Evolutionary conservation across 2,797 vertebrate species (phyloP).

Genomic region (Melanotaenia parkinsoni): DNA sequence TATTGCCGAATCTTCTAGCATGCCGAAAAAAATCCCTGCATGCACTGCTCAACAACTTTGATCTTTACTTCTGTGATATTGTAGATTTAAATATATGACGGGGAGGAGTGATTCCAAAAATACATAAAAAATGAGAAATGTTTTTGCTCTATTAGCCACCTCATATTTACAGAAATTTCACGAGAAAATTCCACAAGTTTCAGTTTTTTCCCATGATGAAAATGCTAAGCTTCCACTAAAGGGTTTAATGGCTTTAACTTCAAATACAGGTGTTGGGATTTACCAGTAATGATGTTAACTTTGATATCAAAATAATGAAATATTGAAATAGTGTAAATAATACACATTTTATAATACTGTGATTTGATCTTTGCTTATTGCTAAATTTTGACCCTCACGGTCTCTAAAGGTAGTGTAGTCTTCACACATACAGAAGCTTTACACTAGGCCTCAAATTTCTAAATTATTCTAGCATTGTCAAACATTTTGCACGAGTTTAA

Average conservation of each 20-base stretch:
- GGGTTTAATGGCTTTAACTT: too few relatives aligned
- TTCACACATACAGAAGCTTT: too few relatives aligned
- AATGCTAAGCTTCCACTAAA: background rate
- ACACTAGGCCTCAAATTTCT: too few relatives aligned
- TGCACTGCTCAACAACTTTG: constrained; percentile 18
- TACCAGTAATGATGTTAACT: too few relatives aligned
- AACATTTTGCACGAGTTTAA: too few relatives aligned
- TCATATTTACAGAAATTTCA: constrained; percentile 51
- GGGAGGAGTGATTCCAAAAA: constrained; percentile 25
- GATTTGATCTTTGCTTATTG: too few relatives aligned
- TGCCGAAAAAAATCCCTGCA: constrained; percentile 45
- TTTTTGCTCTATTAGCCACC: constrained; percentile 4
- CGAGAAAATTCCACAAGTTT: constrained; percentile 34
- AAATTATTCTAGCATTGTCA: too few relatives aligned
- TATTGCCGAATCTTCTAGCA: constrained; percentile 34
- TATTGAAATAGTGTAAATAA: too few relatives aligned
- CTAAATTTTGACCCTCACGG: too few relatives aligned
- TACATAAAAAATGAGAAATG: constrained; percentile 12
- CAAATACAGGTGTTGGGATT: too few relatives aligned
- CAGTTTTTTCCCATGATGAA: constrained; percentile 12
- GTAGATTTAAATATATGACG: constrained; percentile 12
- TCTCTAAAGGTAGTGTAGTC: background rate
- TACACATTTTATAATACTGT: too few relatives aligned
- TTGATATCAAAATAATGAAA: too few relatives aligned
- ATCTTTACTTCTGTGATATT: constrained; percentile 19